Percentiles rank a stretch among this genome's conserved stretches.
phyloP scores from a whole-genome alignment of 1,140 invertebrate species.

The Thaumetopoea pityocampa region DNA sequence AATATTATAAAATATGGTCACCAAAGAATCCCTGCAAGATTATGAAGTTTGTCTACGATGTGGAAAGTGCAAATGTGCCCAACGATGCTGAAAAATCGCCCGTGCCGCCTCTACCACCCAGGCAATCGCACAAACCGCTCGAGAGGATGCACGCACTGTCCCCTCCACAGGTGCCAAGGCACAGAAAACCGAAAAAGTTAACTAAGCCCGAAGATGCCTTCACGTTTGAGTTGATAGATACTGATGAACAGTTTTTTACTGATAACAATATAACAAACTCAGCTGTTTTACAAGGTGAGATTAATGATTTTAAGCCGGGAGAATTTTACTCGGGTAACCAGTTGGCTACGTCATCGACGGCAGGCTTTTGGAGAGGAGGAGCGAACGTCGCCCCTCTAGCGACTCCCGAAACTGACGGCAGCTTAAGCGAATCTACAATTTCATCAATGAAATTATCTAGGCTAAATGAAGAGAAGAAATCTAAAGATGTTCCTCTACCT shows the following conservation, averaged over 20 bases:
- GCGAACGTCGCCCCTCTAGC: constrained; percentile 76
- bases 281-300: constrained; percentile 46
- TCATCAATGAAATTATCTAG: constrained; percentile 68
- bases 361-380: constrained; percentile 57
- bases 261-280: constrained; percentile 67
- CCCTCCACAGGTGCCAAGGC: constrained; percentile 74
- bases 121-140: constrained; percentile 78
- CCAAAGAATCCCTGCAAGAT: constrained; percentile 76
- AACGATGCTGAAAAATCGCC: constrained; percentile 67
- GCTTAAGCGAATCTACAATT: constrained; percentile 73
- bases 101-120: constrained; percentile 67
- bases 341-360: constrained; percentile 48
- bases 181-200: constrained; percentile 77
- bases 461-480: constrained; percentile 62
- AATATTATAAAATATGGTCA: constrained; percentile 80
- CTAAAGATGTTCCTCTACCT: constrained; percentile 62
- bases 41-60: constrained; percentile 76
- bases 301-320: constrained; percentile 69
- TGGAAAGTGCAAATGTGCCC: constrained; percentile 71
- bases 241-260: constrained; percentile 79
- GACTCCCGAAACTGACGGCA: constrained; percentile 79
- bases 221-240: constrained; percentile 86
- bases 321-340: constrained; percentile 68
- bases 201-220: constrained; percentile 83
- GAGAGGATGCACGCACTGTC: constrained; percentile 79